phyloP scores from a whole-genome alignment of 2,113 vertebrate species.

The Saccopteryx bilineata region DNA sequence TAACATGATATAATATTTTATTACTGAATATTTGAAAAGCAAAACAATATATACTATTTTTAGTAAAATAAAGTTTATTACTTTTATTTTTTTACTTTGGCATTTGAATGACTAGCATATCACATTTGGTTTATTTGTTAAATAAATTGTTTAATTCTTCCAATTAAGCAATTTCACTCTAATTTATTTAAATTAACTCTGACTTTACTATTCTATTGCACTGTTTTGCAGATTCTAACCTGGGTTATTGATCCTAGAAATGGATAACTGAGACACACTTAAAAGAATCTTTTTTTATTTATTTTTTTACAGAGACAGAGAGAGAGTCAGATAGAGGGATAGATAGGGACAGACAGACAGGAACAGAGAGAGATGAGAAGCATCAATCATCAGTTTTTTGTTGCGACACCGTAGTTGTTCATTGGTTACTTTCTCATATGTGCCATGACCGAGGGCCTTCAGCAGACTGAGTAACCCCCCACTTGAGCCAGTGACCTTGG shows the following conservation, averaged over 20 bases:
- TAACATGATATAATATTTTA: not conserved
- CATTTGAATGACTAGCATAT: not conserved
- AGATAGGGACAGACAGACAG: no score
- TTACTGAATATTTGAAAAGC: not conserved
- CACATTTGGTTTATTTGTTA: not conserved
- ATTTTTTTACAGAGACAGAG: no score
- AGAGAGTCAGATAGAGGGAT: no score
- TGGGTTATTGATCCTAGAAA: not conserved
- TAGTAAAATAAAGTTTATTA: not conserved
- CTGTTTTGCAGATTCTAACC: not conserved
- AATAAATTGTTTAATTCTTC: not conserved
- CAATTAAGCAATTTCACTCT: not conserved
- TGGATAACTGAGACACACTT: no score
- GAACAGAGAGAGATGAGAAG: no score
- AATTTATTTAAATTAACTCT: slow-evolving; percentile 1
- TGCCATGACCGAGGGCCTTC: no score
- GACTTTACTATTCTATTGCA: not conserved
- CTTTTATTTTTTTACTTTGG: not conserved
- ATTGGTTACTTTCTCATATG: no score
- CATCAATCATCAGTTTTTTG: no score
- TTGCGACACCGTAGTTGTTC: no score
- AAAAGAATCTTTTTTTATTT: no score
- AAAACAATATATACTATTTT: not conserved
- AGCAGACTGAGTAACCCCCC: no score
- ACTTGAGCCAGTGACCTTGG: no score